Evolutionary conservation across 2,888 invertebrate species (phyloP).

Genomic region (Melanotus villosus): DNA sequence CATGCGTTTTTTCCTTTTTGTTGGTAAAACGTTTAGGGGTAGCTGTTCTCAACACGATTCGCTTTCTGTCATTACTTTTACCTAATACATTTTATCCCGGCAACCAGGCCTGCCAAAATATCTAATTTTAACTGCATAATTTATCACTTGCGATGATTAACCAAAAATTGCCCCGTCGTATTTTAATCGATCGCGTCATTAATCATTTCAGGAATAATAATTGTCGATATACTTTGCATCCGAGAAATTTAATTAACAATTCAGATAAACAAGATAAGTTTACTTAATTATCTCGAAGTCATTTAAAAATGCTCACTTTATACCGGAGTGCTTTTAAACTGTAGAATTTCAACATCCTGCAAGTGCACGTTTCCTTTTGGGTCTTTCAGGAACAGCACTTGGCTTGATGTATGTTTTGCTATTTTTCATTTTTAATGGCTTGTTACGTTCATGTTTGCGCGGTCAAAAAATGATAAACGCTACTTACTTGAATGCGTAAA

Average conservation of each 20-base stretch:
- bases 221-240: background rate
- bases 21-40: background rate
- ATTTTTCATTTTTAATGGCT: conserved; percentile 25
- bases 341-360: background rate
- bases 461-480: conserved; percentile 1
- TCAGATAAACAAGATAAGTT: background rate
- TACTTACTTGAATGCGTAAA: conserved; percentile 10
- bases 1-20: background rate
- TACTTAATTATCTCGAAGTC: background rate
- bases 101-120: conserved; percentile 1
- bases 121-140: conserved; percentile 16
- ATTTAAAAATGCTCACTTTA: background rate
- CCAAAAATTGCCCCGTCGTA: conserved; percentile 24
- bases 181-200: conserved; percentile 15
- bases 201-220: conserved; percentile 17
- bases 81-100: background rate
- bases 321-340: background rate
- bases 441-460: conserved; percentile 12
- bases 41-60: conserved; percentile 10
- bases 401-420: conserved; percentile 8
- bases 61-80: conserved; percentile 15
- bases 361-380: conserved; percentile 5
- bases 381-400: conserved; percentile 11
- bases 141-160: conserved; percentile 23
- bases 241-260: conserved; percentile 7